phyloP scores from a whole-genome alignment of 2,113 vertebrate species.

The Tilapia sparmanii region DNA sequence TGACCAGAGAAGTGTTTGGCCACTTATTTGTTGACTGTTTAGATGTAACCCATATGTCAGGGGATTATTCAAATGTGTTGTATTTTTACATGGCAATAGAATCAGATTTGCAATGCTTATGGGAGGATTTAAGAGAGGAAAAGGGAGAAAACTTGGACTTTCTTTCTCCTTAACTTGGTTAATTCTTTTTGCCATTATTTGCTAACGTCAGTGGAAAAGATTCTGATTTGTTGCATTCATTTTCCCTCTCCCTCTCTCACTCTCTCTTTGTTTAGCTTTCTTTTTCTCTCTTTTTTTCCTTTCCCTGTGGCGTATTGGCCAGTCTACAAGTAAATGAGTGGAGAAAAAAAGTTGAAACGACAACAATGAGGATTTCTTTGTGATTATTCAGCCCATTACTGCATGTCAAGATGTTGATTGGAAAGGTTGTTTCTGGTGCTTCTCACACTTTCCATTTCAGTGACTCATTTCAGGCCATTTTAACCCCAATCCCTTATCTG shows the following conservation, averaged over 20 bases:
- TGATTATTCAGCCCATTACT: constrained; percentile 33
- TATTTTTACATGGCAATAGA: background rate
- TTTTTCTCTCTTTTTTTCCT: background rate
- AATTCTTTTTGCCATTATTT: background rate
- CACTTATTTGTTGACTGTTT: constrained; percentile 12
- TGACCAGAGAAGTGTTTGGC: constrained; percentile 2
- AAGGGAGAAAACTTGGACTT: background rate
- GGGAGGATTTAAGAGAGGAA: background rate
- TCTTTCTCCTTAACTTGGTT: background rate
- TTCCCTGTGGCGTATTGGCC: background rate
- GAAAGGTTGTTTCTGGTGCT: constrained; percentile 7
- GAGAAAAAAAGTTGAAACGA: background rate
- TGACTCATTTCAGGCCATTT: background rate
- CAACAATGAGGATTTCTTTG: constrained; percentile 29
- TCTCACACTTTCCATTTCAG: constrained; percentile 22
- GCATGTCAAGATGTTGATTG: constrained; percentile 11
- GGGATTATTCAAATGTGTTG: background rate
- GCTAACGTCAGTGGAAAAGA: constrained; percentile 26
- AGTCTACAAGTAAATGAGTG: background rate
- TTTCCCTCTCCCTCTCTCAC: background rate
- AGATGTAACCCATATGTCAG: constrained; percentile 14
- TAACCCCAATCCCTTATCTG: constrained; percentile 45
- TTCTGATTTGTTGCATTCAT: constrained; percentile 11
- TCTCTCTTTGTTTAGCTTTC: background rate
- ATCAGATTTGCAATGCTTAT: background rate